Base-by-base conservation (phyloP, 1,140 invertebrate genomes). In the Aethina tumida region DNA sequence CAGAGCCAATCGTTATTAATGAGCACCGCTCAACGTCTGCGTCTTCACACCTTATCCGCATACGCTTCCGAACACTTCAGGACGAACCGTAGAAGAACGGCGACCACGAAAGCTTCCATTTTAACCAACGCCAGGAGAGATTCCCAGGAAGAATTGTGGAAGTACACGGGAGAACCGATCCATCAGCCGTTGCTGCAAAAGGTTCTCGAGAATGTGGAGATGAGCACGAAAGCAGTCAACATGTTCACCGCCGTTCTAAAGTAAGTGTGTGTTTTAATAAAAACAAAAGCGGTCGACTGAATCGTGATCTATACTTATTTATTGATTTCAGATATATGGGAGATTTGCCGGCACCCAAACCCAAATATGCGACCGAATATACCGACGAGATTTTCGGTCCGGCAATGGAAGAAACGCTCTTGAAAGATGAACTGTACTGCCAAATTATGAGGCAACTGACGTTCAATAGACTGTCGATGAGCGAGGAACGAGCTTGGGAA, bases 311-410 rank as follows among this genome's bases (percentile, higher is more conserved):
- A 31, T 74, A 79, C 30, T 92, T 86, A 63, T 72, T 76, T 50
- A 79, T 77, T 52, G 85, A 90, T 52, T 65, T 95, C n/a, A 93
- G 89, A 65, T 96, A 95, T 59, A 96, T 95, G 90, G 92, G 90
- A 17, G 91, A 96, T 60, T 74, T 91, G 48, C 87, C 91, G 4
- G 79, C 77, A 31, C 75, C 77, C 24, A 72, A 79, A 55, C 69
- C 74, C 15, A 71, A 80, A 53, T 68, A 74, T 19, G 70, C 71
- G 5, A 68, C 65, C 18, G 86, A 89, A 61, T 75, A 86, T 22
- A 95, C 91, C 2, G 89, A 95, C 67, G 73, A 83, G 47, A 94
- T 96, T 54, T 97, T 95, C 61, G 76, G 76, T 55, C 71, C 15
- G 8, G 7, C 2, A 28, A 13, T 12, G 2, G 27, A 28, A 74